Percentiles rank a stretch among this genome's conserved stretches.
phyloP scores from a whole-genome alignment of 2,797 vertebrate species.

The Crypturellus tataupa region DNA sequence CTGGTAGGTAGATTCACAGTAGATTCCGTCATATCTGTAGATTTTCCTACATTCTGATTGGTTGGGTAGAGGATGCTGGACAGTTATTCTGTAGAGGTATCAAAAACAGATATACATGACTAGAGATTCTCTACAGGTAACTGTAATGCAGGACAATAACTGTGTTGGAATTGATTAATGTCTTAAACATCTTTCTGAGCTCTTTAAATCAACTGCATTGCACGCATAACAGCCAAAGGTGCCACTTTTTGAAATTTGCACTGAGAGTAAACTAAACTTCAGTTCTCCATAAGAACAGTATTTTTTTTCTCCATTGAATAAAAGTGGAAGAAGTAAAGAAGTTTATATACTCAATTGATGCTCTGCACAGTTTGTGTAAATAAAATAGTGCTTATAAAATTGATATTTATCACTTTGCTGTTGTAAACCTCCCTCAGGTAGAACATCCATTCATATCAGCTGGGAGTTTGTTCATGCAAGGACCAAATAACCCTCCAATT shows the following conservation, averaged over 20 bases:
- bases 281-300: conserved; percentile 37
- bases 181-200: conserved; percentile 66
- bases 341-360: conserved; percentile 39
- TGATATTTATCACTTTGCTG: conserved; percentile 31
- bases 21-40: conserved; percentile 89
- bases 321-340: conserved; percentile 64
- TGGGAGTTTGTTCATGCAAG: conserved; percentile 49
- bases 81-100: conserved; percentile 89
- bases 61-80: conserved; percentile 88
- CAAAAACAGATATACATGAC: conserved; percentile 89
- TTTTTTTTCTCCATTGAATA: conserved; percentile 29
- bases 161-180: conserved; percentile 78
- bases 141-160: conserved; percentile 84
- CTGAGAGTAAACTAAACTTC: conserved; percentile 72
- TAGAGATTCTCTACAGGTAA: conserved; percentile 85
- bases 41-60: conserved; percentile 89
- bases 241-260: conserved; percentile 74
- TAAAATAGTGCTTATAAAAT: conserved; percentile 15
- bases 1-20: conserved; percentile 89
- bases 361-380: background rate
- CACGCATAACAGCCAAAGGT: conserved; percentile 65
- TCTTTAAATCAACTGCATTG: conserved; percentile 72
- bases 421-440: conserved; percentile 6
- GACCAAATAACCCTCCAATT: conserved; percentile 68
- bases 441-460: conserved; percentile 36